Evolutionary conservation across 2,797 vertebrate genomes (phyloP), one percentile per base, ranked within the genome.

Genomic region (Sciurus vulgaris): DNA sequence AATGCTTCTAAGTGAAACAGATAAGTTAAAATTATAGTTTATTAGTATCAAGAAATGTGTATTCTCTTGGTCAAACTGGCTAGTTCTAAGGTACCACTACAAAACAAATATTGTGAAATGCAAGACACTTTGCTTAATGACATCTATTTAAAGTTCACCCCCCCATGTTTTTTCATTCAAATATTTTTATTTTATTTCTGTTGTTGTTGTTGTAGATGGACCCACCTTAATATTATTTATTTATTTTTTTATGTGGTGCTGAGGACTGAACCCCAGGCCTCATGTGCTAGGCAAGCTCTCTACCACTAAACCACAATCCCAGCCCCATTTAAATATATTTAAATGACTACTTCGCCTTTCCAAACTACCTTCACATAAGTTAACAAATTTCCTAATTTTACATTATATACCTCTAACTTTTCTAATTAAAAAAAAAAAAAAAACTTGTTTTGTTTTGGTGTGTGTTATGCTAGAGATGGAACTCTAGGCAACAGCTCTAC

Each of bases 91-190:
- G 20, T 9, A 90, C 26, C 18, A 49, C 26, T 54, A 81, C 26
- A 91, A 96, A 84, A 84, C 33, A 67, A 90, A 56, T 69, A 41
- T 38, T 38, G 59, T 5, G 22, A 86, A 86, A 94, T n/a, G 12
- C 14, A 76, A 89, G 33, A 26, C 24, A 79, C 59, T 76, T 63
- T 13, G 61, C 3, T 82, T 87, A 76, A 59, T 12, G 35, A 30
- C 2, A 67, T 26, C 51, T 90, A 86, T 63, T 89, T 93, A 54
- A 85, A 89, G 44, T 49, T 77, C 51, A 91, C 7, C 1, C 1
- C 5, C 18, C 26, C n/a, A 35, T 47, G 38, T 72, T 61, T n/a
- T 92, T 85, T 30, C 26, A 84, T 84, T 24, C 24, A 72, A 30
- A 61, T 56, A 22, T 54, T 65, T 20, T 54, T 44, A 91, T 38